phyloP scores from a whole-genome alignment of 2,888 invertebrate genomes.

The Campoplex capitator region DNA sequence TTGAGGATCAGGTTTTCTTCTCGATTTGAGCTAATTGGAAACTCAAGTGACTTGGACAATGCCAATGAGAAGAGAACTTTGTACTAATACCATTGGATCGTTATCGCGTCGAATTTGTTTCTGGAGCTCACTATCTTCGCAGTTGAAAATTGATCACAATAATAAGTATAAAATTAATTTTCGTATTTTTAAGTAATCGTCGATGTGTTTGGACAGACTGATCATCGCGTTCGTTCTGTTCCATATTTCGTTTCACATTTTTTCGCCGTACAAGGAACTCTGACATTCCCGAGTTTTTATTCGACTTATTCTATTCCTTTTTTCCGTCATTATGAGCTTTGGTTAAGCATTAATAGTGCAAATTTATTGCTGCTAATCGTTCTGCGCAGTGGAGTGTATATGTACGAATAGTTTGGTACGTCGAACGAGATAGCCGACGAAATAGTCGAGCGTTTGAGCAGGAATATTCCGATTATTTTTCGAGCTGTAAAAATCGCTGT shows the following conservation, averaged over 20 bases:
- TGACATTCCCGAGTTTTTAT: neutral
- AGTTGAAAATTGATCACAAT: neutral
- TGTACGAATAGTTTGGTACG: neutral
- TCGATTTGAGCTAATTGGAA: conserved; percentile 3
- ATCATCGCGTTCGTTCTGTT: neutral
- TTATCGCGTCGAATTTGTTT: neutral
- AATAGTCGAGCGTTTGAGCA: neutral
- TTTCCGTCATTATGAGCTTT: too few relatives aligned
- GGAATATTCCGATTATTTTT: neutral
- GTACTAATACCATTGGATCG: neutral
- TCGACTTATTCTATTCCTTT: neutral
- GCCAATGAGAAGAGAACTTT: neutral
- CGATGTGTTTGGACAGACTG: neutral
- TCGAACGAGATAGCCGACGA: neutral
- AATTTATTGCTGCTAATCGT: neutral
- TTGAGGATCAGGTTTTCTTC: neutral
- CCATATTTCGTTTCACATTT: neutral
- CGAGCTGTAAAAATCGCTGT: neutral
- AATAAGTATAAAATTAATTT: neutral
- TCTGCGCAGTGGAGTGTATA: neutral
- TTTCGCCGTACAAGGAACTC: neutral
- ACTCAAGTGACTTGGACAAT: neutral
- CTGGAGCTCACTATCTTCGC: neutral
- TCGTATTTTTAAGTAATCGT: neutral
- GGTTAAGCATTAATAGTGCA: too few relatives aligned